Evolutionary conservation across 2,888 invertebrate species (phyloP).

Genomic region (Chrysodeixis includens): DNA sequence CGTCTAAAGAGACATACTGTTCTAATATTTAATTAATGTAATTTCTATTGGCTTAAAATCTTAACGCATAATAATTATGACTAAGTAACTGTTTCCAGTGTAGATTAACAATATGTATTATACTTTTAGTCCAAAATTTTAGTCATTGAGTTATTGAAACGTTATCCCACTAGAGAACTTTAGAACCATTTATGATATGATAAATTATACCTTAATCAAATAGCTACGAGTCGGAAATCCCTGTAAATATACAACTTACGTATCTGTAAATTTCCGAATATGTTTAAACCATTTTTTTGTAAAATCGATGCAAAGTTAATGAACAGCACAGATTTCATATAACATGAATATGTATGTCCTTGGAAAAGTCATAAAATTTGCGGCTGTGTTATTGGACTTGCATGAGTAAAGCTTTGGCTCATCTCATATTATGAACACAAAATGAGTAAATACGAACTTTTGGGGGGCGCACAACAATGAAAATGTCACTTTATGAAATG

Average conservation of each 20-base stretch:
- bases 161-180: no score
- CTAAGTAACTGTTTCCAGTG: no score
- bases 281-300: conserved; percentile 29
- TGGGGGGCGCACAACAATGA: conserved; percentile 81
- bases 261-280: conserved; percentile 20
- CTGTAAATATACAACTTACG: background rate
- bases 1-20: background rate
- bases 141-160: no score
- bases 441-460: conserved; percentile 82
- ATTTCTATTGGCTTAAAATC: background rate
- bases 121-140: no score
- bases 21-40: background rate
- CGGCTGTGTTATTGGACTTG: conserved; percentile 72
- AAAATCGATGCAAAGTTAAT: conserved; percentile 49
- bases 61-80: no score
- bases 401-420: conserved; percentile 68
- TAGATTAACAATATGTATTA: no score
- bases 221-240: background rate
- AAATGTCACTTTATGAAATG: conserved; percentile 88
- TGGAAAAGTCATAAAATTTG: conserved; percentile 58
- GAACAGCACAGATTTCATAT: conserved; percentile 26
- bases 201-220: background rate
- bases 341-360: conserved; percentile 51
- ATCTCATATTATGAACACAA: conserved; percentile 75
- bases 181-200: no score